Percentiles rank a stretch among this genome's conserved stretches.
Conservation (phyloP, 2,113 vertebrate genomes). For the Choloepus hoffmanni region DNA sequence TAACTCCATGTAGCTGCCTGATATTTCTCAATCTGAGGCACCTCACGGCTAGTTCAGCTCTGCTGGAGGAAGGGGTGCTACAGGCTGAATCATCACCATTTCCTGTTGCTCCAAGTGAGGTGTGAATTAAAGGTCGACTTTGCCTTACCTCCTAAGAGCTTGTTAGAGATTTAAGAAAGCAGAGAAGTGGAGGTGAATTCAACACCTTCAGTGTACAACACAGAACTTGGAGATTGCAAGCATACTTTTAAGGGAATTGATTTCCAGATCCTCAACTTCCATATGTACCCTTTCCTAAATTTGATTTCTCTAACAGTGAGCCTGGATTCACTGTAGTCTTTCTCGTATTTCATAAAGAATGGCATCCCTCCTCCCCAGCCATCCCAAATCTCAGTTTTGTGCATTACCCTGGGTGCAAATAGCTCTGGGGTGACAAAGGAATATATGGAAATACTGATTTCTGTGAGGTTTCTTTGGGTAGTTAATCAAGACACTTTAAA, state of each 20-base stretch:
- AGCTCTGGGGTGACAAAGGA: background rate
- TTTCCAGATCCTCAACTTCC: background rate
- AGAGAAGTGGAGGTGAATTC: background rate
- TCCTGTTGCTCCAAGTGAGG: constrained; percentile 50
- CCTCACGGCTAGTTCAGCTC: background rate
- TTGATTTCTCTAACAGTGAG: constrained; percentile 6
- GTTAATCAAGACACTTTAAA: background rate
- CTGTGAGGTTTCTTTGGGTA: background rate
- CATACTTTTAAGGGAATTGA: background rate
- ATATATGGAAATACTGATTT: background rate
- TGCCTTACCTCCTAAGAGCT: background rate
- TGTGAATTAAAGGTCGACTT: constrained; percentile 18
- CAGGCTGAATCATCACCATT: constrained; percentile 40
- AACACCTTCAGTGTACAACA: background rate
- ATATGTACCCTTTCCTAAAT: background rate
- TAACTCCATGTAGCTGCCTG: background rate
- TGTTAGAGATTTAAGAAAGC: constrained; percentile 26
- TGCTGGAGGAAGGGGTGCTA: background rate
- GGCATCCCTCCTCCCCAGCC: background rate
- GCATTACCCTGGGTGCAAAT: background rate
- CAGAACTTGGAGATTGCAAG: background rate
- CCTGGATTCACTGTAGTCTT: background rate
- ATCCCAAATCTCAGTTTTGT: background rate
- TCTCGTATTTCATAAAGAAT: background rate
- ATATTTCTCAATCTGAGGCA: background rate